Evolutionary conservation across 2,797 vertebrate genomes (phyloP).

Genomic region (Danio jaintianensis): DNA sequence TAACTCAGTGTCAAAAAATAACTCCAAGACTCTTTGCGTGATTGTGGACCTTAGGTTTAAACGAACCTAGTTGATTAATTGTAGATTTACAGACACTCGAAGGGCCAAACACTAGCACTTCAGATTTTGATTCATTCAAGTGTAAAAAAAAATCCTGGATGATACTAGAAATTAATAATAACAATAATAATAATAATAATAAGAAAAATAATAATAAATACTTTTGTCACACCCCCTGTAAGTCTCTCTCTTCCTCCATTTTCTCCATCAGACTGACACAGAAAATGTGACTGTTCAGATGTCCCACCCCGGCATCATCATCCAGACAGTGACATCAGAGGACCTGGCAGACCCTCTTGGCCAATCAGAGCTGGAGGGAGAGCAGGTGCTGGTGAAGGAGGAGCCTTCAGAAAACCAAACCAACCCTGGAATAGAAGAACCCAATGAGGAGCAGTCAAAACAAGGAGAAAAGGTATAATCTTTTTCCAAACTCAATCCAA

Average conservation of each 20-base stretch:
- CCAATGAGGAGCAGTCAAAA: conserved; percentile 67
- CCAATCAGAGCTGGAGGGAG: conserved; percentile 86
- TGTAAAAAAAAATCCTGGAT: too few species aligned
- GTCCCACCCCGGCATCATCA: conserved; percentile 93
- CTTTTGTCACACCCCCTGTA: not conserved
- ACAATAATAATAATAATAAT: not conserved
- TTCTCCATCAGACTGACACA: conserved; percentile 84
- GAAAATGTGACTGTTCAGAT: conserved; percentile 88
- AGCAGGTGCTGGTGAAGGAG: conserved; percentile 74
- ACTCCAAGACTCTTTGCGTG: too few species aligned
- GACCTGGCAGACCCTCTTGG: conserved; percentile 83
- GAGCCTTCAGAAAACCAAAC: conserved; percentile 75
- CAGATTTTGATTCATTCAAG: too few species aligned
- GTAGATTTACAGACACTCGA: too few species aligned
- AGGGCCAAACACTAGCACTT: too few species aligned
- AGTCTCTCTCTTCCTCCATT: conserved; percentile 9
- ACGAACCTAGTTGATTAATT: too few species aligned
- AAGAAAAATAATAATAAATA: too few species aligned
- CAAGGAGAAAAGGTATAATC: conserved; percentile 69
- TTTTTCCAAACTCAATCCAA: not conserved
- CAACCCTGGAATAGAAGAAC: conserved; percentile 71
- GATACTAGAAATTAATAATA: not conserved
- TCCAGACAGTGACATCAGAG: conserved; percentile 91
- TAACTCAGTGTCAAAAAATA: too few species aligned
- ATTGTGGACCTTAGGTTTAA: too few species aligned